Conservation (phyloP, 2,888 invertebrate species). For the Parnassius glacialis region DNA sequence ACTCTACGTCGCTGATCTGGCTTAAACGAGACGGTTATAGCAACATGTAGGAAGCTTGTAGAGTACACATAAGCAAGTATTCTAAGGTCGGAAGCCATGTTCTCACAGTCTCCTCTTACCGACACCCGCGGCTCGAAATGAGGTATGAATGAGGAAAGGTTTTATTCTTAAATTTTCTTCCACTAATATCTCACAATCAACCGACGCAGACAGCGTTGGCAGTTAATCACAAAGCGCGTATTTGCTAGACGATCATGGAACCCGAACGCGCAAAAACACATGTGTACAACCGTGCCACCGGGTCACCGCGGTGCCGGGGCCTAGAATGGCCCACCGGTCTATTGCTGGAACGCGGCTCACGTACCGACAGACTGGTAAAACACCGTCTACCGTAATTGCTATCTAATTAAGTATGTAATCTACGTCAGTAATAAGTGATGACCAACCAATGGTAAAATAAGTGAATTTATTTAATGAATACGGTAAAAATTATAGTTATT, state of each 20-base stretch:
- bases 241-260: conserved; percentile 12
- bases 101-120: too few relatives aligned
- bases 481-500: too few relatives aligned
- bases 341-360: conserved; percentile 19
- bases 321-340: conserved; percentile 51
- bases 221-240: conserved; percentile 11
- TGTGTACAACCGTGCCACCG: conserved; percentile 70
- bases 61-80: too few relatives aligned
- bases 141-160: too few relatives aligned
- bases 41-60: too few relatives aligned
- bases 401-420: not conserved
- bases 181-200: not conserved
- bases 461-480: too few relatives aligned
- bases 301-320: conserved; percentile 60
- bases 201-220: conserved; percentile 1
- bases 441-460: too few relatives aligned
- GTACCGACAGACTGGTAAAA: conserved; percentile 3
- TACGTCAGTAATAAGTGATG: not conserved
- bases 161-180: too few relatives aligned
- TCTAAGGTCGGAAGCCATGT: too few relatives aligned
- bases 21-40: too few relatives aligned
- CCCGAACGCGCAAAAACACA: conserved; percentile 40
- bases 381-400: not conserved
- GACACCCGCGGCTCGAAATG: too few relatives aligned
- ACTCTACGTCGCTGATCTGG: too few relatives aligned